Base-by-base conservation (phyloP, 2,888 invertebrate species). In the Galeopsomyia nigrocyanea region DNA sequence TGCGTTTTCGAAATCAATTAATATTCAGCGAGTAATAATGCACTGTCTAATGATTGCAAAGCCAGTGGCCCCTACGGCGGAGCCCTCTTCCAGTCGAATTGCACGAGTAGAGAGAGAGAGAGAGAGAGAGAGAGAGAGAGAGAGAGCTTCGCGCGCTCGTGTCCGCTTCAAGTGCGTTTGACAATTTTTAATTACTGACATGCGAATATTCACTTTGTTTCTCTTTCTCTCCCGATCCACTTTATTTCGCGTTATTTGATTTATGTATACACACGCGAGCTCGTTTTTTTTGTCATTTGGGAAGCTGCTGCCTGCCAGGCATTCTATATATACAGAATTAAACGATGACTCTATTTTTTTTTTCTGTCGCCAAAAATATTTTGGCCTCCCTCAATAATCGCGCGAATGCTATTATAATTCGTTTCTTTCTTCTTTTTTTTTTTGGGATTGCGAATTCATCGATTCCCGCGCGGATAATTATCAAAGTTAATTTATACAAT, bases 1-100 rank as follows among this genome's bases (percentile, higher is more conserved):
- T 84, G 81, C 82, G 81, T 83, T 84, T 83, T 82, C 80, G 78
- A 82, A 82, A 84, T 84, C 82, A 86, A 85, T 85, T 86, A 83
- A 82, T 84, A 83, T 84, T 80, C 80, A 80, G 76, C 80, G 81
- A 81, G 80, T 84, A 82, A 85, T 84, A 83, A 86, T 85, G 80
- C 79, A 81, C 79, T 77, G 78, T 82, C 80, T 83, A 84, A 84
- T 85, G 81, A 85, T 81, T 78, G 79, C 74, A 74, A 77, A 67
- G 26, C 26, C 26, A 26, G 26, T 26, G 67, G 72, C 68, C 49
- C 68, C 47, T 26, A 26, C 26, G 71, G 77, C 78, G 72, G 78
- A 76, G 77, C 82, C 82, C 79, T 78, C 79, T 73, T 75, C 63
- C 73, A 58, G 72, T 75, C 66, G 66, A 77, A 74, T 74, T 70